phyloP scores from a whole-genome alignment of 2,113 vertebrate species.

The Coryphaenoides rupestris region DNA sequence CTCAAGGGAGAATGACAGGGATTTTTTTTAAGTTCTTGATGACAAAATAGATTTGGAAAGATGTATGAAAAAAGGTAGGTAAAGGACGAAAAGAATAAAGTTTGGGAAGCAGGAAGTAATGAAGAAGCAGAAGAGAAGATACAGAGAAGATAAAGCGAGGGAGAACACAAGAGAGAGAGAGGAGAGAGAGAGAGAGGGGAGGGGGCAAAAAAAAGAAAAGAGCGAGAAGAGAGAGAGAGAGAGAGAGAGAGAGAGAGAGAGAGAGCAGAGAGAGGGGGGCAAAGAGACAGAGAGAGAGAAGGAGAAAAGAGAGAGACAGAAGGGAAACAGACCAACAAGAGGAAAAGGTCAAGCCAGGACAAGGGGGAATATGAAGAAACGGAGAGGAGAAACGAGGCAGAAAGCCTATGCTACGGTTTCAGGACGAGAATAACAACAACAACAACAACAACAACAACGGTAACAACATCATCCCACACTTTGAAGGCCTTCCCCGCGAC shows the following conservation, averaged over 20 bases:
- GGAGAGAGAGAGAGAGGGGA: not conserved
- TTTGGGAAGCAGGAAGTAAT: conserved; percentile 16
- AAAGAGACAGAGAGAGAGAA: not conserved
- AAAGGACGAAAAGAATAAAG: conserved; percentile 18
- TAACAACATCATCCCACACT: conserved; percentile 23
- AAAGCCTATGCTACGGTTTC: conserved; percentile 44
- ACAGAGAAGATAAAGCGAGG: not conserved
- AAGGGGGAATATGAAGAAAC: not conserved
- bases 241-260: not conserved
- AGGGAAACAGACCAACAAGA: conserved; percentile 41
- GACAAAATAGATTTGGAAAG: conserved; percentile 27
- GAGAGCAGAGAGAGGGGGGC: not conserved
- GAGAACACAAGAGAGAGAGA: not conserved
- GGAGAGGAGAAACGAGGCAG: conserved; percentile 46
- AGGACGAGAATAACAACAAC: conserved; percentile 27
- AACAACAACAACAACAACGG: too few species aligned
- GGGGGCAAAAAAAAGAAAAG: too few species aligned
- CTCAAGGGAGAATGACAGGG: conserved; percentile 22
- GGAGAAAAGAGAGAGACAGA: conserved; percentile 9
- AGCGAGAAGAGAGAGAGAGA: conserved; percentile 30
- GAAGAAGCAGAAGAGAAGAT: conserved; percentile 15
- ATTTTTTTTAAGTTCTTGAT: conserved; percentile 38
- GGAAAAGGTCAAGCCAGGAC: conserved; percentile 55
- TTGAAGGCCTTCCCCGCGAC: conserved; percentile 22
- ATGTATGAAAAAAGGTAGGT: not conserved